These are phyloP conservation scores for Hermaeophaga mercurialis DNA, from an alignment of 2,888 invertebrate species.

Conservation along the genomic window DNA sequence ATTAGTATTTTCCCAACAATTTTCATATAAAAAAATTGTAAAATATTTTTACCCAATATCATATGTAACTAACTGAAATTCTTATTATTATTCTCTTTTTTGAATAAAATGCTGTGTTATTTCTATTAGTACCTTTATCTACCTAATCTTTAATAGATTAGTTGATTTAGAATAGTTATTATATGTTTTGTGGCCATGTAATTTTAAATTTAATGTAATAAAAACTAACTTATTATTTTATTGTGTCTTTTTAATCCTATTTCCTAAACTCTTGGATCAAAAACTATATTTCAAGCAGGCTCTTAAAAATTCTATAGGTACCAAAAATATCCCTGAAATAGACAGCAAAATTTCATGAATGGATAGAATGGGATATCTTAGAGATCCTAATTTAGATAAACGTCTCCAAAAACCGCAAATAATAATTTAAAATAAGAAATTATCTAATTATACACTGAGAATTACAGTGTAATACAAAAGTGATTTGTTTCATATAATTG, in stretches of 20 bases:
- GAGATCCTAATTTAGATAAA: too few relatives aligned
- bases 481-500: too few relatives aligned
- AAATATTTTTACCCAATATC: slow-evolving; percentile 34
- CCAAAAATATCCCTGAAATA: too few relatives aligned
- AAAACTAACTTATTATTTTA: slow-evolving; percentile 53
- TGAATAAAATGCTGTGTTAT: slow-evolving; percentile 32
- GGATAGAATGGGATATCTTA: too few relatives aligned
- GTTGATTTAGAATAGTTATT: slow-evolving; percentile 54
- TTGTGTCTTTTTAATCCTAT: slow-evolving; percentile 21
- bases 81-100: slow-evolving; percentile 26
- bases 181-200: slow-evolving; percentile 61
- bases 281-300: slow-evolving; percentile 70
- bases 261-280: slow-evolving; percentile 62
- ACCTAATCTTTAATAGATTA: slow-evolving; percentile 44
- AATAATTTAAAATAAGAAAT: too few relatives aligned
- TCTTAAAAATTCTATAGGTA: slow-evolving; percentile 48
- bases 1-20: slow-evolving; percentile 41
- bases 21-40: slow-evolving; percentile 35
- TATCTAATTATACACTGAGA: too few relatives aligned
- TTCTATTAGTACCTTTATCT: slow-evolving; percentile 35
- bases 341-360: too few relatives aligned
- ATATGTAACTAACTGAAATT: slow-evolving; percentile 33
- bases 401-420: too few relatives aligned
- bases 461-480: too few relatives aligned
- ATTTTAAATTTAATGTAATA: slow-evolving; percentile 61